Percentiles rank a stretch among this genome's conserved stretches.
phyloP scores from a whole-genome alignment of 2,888 invertebrate genomes.

The Taphrorychus bicolor region DNA sequence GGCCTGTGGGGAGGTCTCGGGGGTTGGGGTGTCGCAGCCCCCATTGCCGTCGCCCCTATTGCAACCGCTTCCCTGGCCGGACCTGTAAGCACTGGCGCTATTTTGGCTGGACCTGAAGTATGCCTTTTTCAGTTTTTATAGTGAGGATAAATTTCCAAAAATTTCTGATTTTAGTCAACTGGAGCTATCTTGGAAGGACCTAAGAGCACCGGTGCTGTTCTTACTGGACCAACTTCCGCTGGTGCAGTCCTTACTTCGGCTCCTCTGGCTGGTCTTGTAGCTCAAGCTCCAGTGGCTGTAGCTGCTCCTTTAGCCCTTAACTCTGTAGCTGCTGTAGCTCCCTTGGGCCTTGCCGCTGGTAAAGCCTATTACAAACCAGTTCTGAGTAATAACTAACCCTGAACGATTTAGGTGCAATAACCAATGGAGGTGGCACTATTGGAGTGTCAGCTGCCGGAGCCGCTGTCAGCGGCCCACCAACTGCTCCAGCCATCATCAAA shows the following conservation, averaged over 20 bases:
- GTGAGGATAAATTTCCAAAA: neutral
- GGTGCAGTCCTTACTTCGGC: conserved; percentile 26
- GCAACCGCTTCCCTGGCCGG: conserved; percentile 29
- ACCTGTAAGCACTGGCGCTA: conserved; percentile 23
- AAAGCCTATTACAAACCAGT: conserved; percentile 10
- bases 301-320: conserved; percentile 12
- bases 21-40: conserved; percentile 11
- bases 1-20: conserved; percentile 17
- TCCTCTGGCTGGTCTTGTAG: conserved; percentile 13
- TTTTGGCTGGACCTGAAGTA: conserved; percentile 32
- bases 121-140: neutral
- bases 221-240: conserved; percentile 12
- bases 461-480: conserved; percentile 50
- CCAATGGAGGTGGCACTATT: conserved; percentile 36
- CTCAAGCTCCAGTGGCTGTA: conserved; percentile 9
- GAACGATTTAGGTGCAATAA: conserved; percentile 21
- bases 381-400: no score
- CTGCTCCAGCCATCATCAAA: conserved; percentile 36
- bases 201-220: conserved; percentile 23
- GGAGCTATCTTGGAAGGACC: conserved; percentile 34
- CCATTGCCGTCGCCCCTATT: conserved; percentile 38
- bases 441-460: conserved; percentile 48
- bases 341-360: conserved; percentile 34
- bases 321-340: no score
- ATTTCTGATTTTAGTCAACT: conserved; percentile 16